Evolutionary conservation across 1,140 invertebrate genomes (phyloP), one percentile per base, ranked within the genome.

Genomic region (Cyclina sinensis): DNA sequence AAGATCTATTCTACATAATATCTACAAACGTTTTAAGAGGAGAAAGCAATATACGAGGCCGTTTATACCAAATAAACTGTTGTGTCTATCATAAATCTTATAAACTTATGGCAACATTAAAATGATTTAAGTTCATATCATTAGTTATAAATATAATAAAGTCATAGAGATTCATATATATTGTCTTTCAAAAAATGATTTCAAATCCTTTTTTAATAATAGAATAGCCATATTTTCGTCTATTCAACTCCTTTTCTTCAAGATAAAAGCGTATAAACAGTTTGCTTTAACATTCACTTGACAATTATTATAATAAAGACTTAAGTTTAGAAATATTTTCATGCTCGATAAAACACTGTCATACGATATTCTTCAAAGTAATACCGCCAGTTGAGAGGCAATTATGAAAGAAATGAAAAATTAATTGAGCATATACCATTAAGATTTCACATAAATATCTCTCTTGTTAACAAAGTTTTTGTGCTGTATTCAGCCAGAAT

Each of bases 331-430:
- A 24, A 62, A 62, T 62, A 62, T 62, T 62, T 62, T 62, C 57
- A 62, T 62, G 57, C 57, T 62, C 57, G 57, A 62, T 62, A 62
- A 62, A 62, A 4, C n/a, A 27, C n/a, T 62, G 57, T 62, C 57
- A 62, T 62, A 62, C 24, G 57, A 27, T 62, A 62, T 62, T 14
- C 7, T 62, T 24, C 24, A 62, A 62, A 62, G 57, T 62, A 62
- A 62, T 27, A 24, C 51, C n/a, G 57, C 24, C 18, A 14, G 27
- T 62, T 62, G 9, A 62, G n/a, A 27, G 14, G 27, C 57, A 5
- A 62, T 62, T 62, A 62, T 62, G 4, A 27, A 62, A 62, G 57
- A 62, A 62, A n/a, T 62, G 57, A 24, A 27, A 62, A 62, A 62
- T 62, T 27, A 62, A 62, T 62, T 62, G 57, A 62, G 57, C 57